Evolutionary conservation across 2,797 vertebrate species (phyloP).

Genomic region (Artibeus jamaicensis): DNA sequence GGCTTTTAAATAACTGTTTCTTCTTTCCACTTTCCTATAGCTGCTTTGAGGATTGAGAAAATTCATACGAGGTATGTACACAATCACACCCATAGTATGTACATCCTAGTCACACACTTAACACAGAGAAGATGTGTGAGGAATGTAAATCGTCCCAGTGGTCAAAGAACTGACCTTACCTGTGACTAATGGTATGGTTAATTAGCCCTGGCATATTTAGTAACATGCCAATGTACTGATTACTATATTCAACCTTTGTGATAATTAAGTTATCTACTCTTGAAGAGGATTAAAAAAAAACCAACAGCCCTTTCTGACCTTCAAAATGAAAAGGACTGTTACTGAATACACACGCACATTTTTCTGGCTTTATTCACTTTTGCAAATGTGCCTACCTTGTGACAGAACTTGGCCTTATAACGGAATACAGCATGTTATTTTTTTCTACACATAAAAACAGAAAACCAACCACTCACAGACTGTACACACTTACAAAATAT

Average conservation of each 20-base stretch:
- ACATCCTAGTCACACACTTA: constrained; percentile 62
- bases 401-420: constrained; percentile 34
- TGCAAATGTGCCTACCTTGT: neutral
- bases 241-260: constrained; percentile 36
- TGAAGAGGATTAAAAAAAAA: constrained; percentile 17
- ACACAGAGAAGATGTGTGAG: constrained; percentile 63
- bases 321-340: constrained; percentile 41
- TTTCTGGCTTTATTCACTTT: constrained; percentile 48
- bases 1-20: constrained; percentile 41
- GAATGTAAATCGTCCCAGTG: constrained; percentile 36
- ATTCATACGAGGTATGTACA: constrained; percentile 77
- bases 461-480: constrained; percentile 43
- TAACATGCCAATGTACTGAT: constrained; percentile 25
- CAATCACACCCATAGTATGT: constrained; percentile 70
- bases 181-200: constrained; percentile 51
- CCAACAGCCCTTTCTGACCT: constrained; percentile 47
- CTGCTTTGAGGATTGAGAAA: constrained; percentile 57
- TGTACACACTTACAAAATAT: constrained; percentile 32
- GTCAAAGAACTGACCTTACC: constrained; percentile 75
- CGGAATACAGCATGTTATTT: neutral
- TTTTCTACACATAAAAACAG: constrained; percentile 61
- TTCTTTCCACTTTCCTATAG: constrained; percentile 24
- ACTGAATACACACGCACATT: neutral
- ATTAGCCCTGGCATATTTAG: constrained; percentile 42
- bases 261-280: constrained; percentile 48